Base-by-base conservation (phyloP, 2,113 vertebrate species). In the Oenanthe oenanthe region DNA sequence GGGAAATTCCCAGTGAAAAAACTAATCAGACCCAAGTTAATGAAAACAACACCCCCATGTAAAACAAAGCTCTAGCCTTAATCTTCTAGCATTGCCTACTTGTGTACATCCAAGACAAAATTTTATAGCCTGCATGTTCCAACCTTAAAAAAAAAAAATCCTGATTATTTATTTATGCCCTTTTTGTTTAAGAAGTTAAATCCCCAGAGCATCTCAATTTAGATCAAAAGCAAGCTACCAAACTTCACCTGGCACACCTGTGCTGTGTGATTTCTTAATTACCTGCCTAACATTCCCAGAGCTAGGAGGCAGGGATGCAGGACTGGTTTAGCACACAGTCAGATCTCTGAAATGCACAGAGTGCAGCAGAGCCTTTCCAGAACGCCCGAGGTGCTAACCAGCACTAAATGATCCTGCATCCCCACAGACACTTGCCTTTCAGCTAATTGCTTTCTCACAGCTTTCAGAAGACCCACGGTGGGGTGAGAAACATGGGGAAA, bases 141-240 rank as follows among this genome's bases (percentile, higher is more conserved):
- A 98, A 95, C 96, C 85, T 95, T 90, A 63, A 88, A 82, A 92
- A 94, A 92, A 94, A 93, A 88, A 93, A 95, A 79, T n/a, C 88
- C 89, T 94, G 94, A 97, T 97, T 98, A 98, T 98, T 98, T 98
- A 98, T 98, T 98, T 98, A 98, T 97, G 97, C 97, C 97, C 97
- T 96, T 97, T 98, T 97, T 97, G 97, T 98, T 98, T 98, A 97
- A 98, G 98, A 98, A 98, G 97, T 98, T 98, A 98, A 98, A 98
- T 97, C 98, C 98, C 97, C 98, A 98, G 95, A 98, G 98, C 98
- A 98, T 97, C 98, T 98, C 97, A 98, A 98, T 97, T 98, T 98
- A 98, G 98, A 98, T 98, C 98, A 98, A 98, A 98, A 97, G 97
- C 97, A 85, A 97, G 93, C 97, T 97, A 97, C 97, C 98, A 97